Base-by-base conservation (phyloP, 2,113 vertebrate genomes). In the Callaeas wilsoni region DNA sequence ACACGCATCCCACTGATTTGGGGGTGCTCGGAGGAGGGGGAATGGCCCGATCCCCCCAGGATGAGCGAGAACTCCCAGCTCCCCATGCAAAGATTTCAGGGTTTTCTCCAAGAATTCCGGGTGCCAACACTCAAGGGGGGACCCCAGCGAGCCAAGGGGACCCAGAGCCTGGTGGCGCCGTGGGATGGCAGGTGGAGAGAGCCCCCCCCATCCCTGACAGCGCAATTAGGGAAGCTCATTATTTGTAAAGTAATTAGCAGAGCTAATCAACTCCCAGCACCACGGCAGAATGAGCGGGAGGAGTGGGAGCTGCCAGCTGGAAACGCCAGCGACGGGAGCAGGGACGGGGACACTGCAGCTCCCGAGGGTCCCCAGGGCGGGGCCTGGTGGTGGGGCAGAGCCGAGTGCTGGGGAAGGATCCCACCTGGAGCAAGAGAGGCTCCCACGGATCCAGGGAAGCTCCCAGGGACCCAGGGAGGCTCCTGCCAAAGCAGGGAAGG, bases 11-110 rank as follows among this genome's bases (percentile, higher is more conserved):
- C 33, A 6, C 41, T 16, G 12, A n/a, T 10, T 35, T 9, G 2
- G 15, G 46, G 46, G 5, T 10, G 33, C 32, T 26, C 2, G 2
- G 50, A 35, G 75, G 46, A 13, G 25, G 9, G 52, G 11, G 25
- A 22, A 20, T 0, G 2, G 25, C 52, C 29, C 0, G 0, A n/a
- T 2, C 44, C 63, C 16, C 25, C 6, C 1, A 2, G 53, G 21
- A 55, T 2, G 3, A 70, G 35, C 46, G 4, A 1, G 10, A 55
- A 59, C 7, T 70, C 46, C 41, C 21, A 2, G n/a, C 47, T n/a
- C 49, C 65, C 39, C 4, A 0, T 0, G 6, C 1, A 3, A 25
- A 18, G 9, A 60, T 68, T 59, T 5, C 0, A 7, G 55, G 70
- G 1, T 6, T 14, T 20, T 12, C 42, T 1, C 49, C 59, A 52